Evolutionary conservation across 2,888 invertebrate species (phyloP), one percentile per base, ranked within the genome.

Genomic region (Odontomyia ornata): DNA sequence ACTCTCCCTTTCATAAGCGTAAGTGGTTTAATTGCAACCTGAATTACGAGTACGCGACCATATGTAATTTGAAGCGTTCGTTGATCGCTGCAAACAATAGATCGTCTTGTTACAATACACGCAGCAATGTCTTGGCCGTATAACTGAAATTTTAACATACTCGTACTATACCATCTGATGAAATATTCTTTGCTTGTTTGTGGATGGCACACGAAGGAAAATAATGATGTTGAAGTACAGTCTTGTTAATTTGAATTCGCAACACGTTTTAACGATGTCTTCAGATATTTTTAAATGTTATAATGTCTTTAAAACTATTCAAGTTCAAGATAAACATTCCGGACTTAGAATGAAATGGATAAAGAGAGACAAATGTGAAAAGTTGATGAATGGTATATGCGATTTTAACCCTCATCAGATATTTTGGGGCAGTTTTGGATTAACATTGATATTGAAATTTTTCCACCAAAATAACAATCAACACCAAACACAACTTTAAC

Each of bases 291-390:
- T 52, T 18, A 18, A 18, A 52, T 52, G 4, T 52, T 52, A 52
- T 52, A 18, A 18, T n/a, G 52, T 4, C 52, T 52, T 52, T 52
- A 52, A 52, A 15, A 9, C 52, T 52, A 4, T 15, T 18, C 52
- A 52, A 52, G 52, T 52, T 52, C 52, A 52, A 52, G 52, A 52
- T n/a, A 18, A 52, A n/a, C n/a, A 52, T 52, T 52, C 18, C 52
- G 52, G 52, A 52, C n/a, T 9, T 18, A 15, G 18, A 4, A 52
- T 52, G 52, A 9, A 52, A 52, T 52, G 52, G 52, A 52, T 52
- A n/a, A n/a, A 18, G 13, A 52, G 52, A 52, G 36, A 36, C 36
- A 36, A 36, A 36, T 5, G 9, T 36, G n/a, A n/a, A n/a, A n/a
- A n/a, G n/a, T n/a, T n/a, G n/a, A n/a, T n/a, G n/a, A n/a, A n/a